These are phyloP conservation scores for Pristionchus entomophagus DNA, from an alignment of 2,888 invertebrate genomes.

Conservation along the genomic window DNA sequence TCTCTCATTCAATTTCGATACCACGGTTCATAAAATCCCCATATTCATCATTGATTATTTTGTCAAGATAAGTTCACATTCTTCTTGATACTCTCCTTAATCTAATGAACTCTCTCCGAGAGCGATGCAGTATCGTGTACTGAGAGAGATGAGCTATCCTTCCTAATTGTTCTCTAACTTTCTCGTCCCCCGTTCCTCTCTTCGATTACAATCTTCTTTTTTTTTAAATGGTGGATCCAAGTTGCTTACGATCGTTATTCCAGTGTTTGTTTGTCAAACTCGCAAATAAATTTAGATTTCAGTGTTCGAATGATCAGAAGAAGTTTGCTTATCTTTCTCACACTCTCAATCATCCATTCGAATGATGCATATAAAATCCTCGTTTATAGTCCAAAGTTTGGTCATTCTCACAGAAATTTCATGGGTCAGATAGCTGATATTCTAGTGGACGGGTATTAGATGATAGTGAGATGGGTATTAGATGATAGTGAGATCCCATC, in stretches of 20 bases:
- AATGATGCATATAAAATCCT: neutral
- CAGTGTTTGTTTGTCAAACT: too few relatives aligned
- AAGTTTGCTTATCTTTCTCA: neutral
- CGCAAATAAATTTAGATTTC: too few relatives aligned
- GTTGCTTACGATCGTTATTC: too few relatives aligned
- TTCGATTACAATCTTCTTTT: neutral
- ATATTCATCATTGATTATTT: too few relatives aligned
- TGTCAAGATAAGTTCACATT: too few relatives aligned
- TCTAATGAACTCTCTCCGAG: neutral
- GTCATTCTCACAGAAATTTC: conserved; percentile 29
- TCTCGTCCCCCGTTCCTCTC: neutral
- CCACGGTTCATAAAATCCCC: too few relatives aligned
- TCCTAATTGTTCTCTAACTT: neutral
- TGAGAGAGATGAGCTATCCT: neutral
- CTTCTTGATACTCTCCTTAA: neutral
- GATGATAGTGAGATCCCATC: neutral
- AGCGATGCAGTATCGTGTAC: neutral
- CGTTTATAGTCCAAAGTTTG: conserved; percentile 12
- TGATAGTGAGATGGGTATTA: neutral
- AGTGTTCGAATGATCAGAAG: neutral
- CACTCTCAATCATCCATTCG: neutral
- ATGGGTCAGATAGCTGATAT: conserved; percentile 31
- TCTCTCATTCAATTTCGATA: too few relatives aligned
- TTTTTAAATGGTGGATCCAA: too few relatives aligned
- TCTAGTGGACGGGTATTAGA: neutral